Evolutionary conservation across 2,797 vertebrate species (phyloP).

Genomic region (Danio choprae): DNA sequence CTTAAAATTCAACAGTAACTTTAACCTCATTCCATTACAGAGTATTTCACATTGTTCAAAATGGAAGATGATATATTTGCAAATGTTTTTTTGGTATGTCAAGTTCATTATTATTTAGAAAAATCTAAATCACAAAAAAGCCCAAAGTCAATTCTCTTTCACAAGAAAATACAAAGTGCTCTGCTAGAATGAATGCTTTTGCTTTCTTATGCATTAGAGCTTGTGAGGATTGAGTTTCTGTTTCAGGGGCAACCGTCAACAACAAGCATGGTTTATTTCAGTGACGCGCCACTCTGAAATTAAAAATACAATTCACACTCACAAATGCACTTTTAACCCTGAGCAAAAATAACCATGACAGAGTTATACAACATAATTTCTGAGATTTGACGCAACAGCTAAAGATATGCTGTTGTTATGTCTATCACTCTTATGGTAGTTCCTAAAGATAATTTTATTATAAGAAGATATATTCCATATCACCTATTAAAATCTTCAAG

Average conservation of each 20-base stretch:
- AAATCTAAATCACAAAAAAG: conserved; percentile 9
- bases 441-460: background rate
- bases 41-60: background rate
- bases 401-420: conserved; percentile 6
- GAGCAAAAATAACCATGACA: conserved; percentile 31
- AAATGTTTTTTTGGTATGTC: background rate
- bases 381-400: conserved; percentile 1
- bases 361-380: conserved; percentile 17
- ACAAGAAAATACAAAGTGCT: conserved; percentile 46
- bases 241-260: conserved; percentile 59
- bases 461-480: background rate
- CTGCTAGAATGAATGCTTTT: conserved; percentile 32
- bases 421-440: background rate
- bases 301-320: conserved; percentile 56
- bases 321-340: conserved; percentile 46
- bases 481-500: background rate
- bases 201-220: conserved; percentile 50
- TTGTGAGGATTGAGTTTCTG: conserved; percentile 57
- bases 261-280: conserved; percentile 66
- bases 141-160: background rate
- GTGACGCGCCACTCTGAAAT: conserved; percentile 50
- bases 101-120: background rate
- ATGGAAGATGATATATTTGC: background rate
- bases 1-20: background rate
- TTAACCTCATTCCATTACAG: background rate